Conservation (phyloP, 2,888 invertebrate species). For the Eustalomyia histrio region DNA sequence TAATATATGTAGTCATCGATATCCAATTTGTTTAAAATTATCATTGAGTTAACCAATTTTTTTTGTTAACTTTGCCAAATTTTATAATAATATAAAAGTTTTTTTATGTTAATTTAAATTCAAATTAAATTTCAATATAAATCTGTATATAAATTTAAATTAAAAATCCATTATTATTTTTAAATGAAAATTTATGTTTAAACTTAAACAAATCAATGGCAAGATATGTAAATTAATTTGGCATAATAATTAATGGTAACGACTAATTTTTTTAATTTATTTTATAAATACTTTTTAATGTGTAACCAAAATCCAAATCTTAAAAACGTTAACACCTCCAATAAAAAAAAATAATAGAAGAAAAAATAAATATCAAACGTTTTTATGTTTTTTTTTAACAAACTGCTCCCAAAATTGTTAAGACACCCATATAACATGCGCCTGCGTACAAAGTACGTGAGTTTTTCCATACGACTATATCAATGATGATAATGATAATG, state of each 20-base stretch:
- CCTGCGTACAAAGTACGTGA: conserved; percentile 43
- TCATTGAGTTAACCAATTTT: not conserved
- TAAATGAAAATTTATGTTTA: conserved; percentile 1
- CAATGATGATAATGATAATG: conserved; percentile 34
- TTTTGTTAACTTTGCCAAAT: conserved; percentile 1
- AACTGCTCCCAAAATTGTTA: conserved; percentile 55
- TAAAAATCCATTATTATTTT: not conserved
- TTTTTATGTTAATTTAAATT: not conserved
- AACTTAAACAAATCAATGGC: conserved; percentile 3
- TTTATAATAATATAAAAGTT: not conserved
- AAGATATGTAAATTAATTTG: conserved; percentile 21
- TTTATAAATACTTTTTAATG: not conserved
- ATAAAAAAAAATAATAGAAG: not conserved
- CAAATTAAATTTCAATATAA: not conserved
- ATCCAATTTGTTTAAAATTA: not conserved
- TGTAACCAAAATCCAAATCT: not conserved
- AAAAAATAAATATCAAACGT: conserved; percentile 16
- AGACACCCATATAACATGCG: conserved; percentile 39
- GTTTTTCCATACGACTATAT: conserved; percentile 34
- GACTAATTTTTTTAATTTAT: conserved; percentile 5
- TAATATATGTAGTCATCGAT: too few species aligned
- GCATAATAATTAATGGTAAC: conserved; percentile 34
- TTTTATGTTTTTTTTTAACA: not conserved
- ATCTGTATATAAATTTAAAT: not conserved
- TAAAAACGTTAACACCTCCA: not conserved